Base-by-base conservation (phyloP, 2,113 vertebrate genomes). In the Numenius arquata region DNA sequence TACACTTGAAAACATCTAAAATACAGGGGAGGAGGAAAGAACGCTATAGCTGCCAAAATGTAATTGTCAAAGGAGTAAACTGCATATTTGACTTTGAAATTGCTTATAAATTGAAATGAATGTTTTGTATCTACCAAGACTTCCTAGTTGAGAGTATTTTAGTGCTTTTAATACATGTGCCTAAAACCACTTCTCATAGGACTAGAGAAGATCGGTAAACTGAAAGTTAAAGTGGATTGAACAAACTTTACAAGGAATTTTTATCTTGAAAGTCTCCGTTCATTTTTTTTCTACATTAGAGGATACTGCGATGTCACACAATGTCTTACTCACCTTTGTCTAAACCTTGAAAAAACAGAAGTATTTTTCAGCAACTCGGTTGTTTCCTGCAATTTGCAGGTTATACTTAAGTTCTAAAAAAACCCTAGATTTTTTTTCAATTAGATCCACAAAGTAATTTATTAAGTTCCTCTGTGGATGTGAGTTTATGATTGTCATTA, bases 231-330 rank as follows among this genome's bases (percentile, higher is more conserved):
- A 92, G 72, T 47, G 29, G 21, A 52, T 73, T 34, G 38, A 68
- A 45, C n/a, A 27, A 32, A 74, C 27, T 70, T 59, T 20, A 70
- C 43, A 68, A 83, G 62, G 45, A 78, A 50, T 18, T 25, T 17
- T 23, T 12, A 79, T 20, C 22, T 29, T 43, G 52, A 72, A 67
- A 82, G 34, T 23, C 15, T 58, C 12, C 3, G 12, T 25, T 32
- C 2, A 14, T 6, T 38, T 15, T 18, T 41, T 1, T 9, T 2
- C 38, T 36, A 5, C 3, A 0, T 38, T 36, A n/a, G 38, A 50
- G 20, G 55, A 53, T 10, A 17, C 43, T 5, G 40, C 40, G 75
- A 43, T 67, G 75, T 38, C 45, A 12, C 55, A 21, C 34, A 9
- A 2, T 3, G 17, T 11, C 77, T 40, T 52, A 16, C 2, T 62